Evolutionary conservation across 2,797 vertebrate genomes (phyloP), one percentile per base, ranked within the genome.

Genomic region (Sebastolobus alascanus): DNA sequence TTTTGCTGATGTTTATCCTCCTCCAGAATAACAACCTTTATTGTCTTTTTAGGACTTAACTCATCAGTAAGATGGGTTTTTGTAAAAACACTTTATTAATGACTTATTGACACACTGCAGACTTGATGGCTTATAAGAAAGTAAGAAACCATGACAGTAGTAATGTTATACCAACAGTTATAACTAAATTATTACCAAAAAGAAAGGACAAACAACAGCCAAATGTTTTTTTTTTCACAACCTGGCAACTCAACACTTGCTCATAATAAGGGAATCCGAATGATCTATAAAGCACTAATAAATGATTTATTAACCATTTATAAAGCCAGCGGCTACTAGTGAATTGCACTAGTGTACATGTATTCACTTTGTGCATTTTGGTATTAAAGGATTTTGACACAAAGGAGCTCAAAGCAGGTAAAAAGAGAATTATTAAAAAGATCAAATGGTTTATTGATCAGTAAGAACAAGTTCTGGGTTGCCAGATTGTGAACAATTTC

Each of bases 391-490:
- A 65, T 67, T 55, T 73, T 54, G 35, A 70, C 40, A 75, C n/a
- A 79, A 87, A 76, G 9, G 11, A 43, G 11, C 52, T 64, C 8
- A 83, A 38, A 68, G 68, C 59, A 72, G 25, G 14, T 68, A 31
- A 58, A 78, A 77, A 69, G 20, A 61, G 14, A 56, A 72, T 31
- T 4, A n/a, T 50, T 54, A 58, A 80, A 75, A 40, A 11, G 52
- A 14, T 52, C 0, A 1, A 73, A 37, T 55, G 29, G 20, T 67
- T 78, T 25, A 56, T 31, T 33, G 54, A 69, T 74, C 18, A 54
- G 4, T 54, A 14, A 13, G 8, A 67, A 65, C 9, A 40, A 14
- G 16, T 63, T 63, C 65, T 54, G 13, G 37, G 43, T 67, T 56
- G 67, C 22, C n/a, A 37, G 14, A n/a, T 25, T 69, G n/a, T 25